Conservation (phyloP, 2,797 vertebrate genomes). For the Anableps anableps region DNA sequence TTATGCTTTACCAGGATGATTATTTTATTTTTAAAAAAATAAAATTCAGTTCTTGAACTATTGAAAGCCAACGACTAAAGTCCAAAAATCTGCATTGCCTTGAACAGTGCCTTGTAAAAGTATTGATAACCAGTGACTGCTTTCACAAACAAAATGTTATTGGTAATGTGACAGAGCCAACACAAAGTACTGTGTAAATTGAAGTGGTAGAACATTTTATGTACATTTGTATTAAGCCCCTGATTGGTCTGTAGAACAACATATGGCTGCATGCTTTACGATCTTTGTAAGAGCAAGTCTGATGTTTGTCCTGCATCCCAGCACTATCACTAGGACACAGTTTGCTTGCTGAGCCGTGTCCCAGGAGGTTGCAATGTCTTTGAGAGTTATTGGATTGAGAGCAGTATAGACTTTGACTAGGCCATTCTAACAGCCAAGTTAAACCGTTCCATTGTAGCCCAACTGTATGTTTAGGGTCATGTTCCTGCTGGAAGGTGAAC, state of each 20-base stretch:
- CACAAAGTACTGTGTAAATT: too few relatives aligned
- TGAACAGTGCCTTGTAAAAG: background rate
- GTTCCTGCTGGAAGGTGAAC: too few relatives aligned
- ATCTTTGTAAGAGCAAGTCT: too few relatives aligned
- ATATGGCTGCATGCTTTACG: too few relatives aligned
- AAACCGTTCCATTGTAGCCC: background rate
- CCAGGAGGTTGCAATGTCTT: too few relatives aligned
- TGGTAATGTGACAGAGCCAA: background rate
- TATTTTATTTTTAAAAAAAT: background rate
- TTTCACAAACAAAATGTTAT: background rate
- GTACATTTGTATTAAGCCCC: background rate
- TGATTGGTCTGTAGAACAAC: background rate
- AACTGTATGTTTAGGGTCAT: too few relatives aligned
- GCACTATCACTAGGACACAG: background rate
- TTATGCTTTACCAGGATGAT: background rate
- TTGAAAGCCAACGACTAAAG: background rate
- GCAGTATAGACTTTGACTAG: slow-evolving; percentile 1
- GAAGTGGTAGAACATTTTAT: background rate
- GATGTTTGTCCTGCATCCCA: background rate
- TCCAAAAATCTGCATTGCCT: too few relatives aligned
- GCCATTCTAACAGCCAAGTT: background rate
- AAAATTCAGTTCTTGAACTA: background rate
- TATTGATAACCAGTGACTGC: background rate
- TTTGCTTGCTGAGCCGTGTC: too few relatives aligned
- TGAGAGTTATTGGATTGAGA: background rate